Conservation (phyloP, 2,113 vertebrate genomes). For the Haemorhous mexicanus region DNA sequence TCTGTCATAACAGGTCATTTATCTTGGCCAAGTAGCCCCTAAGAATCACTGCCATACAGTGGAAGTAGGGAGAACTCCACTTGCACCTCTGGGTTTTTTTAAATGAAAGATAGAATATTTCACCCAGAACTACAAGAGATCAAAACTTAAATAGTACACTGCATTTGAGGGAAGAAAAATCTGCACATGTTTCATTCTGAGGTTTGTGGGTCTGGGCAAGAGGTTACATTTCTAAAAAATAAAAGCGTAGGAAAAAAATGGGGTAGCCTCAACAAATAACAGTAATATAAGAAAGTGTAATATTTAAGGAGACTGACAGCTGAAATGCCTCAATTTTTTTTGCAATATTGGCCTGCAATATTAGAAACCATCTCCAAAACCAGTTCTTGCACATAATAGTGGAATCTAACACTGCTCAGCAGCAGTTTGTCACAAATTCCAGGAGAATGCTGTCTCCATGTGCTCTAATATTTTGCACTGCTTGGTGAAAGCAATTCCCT, state of each 20-base stretch:
- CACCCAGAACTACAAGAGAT: background rate
- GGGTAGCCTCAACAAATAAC: slow-evolving; percentile 2
- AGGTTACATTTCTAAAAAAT: background rate
- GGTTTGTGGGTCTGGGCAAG: background rate
- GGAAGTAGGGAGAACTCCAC: background rate
- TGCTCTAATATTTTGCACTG: slow-evolving; percentile 25
- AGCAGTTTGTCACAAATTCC: slow-evolving; percentile 54
- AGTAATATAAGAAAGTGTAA: slow-evolving; percentile 34
- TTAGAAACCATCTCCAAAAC: slow-evolving; percentile 37
- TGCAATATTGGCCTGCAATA: slow-evolving; percentile 22
- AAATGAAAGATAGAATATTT: background rate
- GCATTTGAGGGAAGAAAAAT: slow-evolving; percentile 6
- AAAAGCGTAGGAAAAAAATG: slow-evolving; percentile 4
- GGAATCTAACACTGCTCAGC: background rate
- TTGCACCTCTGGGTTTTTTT: background rate
- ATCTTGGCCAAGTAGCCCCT: background rate
- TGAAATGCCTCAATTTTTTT: background rate
- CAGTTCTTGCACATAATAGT: background rate
- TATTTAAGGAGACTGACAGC: slow-evolving; percentile 27
- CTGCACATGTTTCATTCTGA: slow-evolving; percentile 2
- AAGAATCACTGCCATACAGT: background rate
- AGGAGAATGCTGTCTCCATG: slow-evolving; percentile 13
- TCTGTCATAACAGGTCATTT: background rate
- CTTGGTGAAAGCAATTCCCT: slow-evolving; percentile 48
- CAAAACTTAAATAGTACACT: background rate